These are phyloP conservation scores for Lanistes nyassanus DNA, from an alignment of 1,140 invertebrate species.

Conservation along the genomic window DNA sequence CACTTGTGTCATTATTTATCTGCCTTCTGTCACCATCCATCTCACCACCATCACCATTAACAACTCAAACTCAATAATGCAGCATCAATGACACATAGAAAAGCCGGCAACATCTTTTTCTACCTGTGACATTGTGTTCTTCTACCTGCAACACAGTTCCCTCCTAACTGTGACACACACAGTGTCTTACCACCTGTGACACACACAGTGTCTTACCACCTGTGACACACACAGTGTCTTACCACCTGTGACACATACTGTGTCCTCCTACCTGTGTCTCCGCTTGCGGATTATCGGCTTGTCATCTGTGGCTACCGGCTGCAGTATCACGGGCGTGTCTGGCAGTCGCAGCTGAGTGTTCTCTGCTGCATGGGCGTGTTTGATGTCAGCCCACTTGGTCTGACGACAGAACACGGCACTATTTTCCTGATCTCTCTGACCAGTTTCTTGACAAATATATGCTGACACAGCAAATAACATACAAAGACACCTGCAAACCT, in stretches of 20 bases:
- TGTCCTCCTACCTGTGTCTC: conserved; percentile 8
- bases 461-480: neutral
- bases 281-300: conserved; percentile 47
- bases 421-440: neutral
- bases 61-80: no score
- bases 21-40: no score
- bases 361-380: conserved; percentile 31
- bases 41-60: no score
- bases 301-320: conserved; percentile 36
- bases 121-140: neutral
- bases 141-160: neutral
- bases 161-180: neutral
- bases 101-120: no score
- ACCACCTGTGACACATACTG: neutral
- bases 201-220: no score
- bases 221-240: no score
- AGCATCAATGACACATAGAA: neutral
- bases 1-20: no score
- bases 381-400: conserved; percentile 28
- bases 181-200: neutral
- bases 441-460: neutral
- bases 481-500: neutral
- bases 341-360: conserved; percentile 33
- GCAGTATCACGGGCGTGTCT: conserved; percentile 28
- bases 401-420: neutral